Percentiles rank a stretch among this genome's conserved stretches.
These are phyloP conservation scores for Dasyurus viverrinus DNA, from an alignment of 2,113 vertebrate genomes.

Conservation along the genomic window DNA sequence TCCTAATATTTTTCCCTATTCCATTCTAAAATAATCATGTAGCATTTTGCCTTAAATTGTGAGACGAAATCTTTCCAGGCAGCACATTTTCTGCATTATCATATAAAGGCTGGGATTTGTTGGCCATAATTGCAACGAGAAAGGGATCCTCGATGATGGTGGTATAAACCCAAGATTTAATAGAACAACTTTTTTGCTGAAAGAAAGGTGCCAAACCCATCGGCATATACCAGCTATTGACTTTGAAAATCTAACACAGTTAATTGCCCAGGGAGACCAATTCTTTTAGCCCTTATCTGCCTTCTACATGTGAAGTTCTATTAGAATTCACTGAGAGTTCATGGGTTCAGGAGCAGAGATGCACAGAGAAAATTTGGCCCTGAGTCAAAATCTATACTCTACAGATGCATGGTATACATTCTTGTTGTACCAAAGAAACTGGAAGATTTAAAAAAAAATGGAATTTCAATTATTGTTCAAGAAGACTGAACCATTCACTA, in stretches of 20 bases:
- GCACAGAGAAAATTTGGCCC: not conserved
- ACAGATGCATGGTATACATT: not conserved
- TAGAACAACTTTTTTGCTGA: not conserved
- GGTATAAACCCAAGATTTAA: slow-evolving; percentile 18
- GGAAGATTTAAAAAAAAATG: not conserved
- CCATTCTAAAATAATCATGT: not conserved
- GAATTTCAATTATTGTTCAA: not conserved
- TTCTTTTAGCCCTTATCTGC: not conserved
- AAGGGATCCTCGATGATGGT: slow-evolving; percentile 3
- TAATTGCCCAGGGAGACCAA: slow-evolving; percentile 12
- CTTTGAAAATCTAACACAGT: not conserved
- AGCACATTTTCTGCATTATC: not conserved
- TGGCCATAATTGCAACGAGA: slow-evolving; percentile 13
- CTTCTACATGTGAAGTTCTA: not conserved
- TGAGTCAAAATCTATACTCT: not conserved
- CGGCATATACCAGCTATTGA: slow-evolving; percentile 17
- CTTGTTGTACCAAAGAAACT: not conserved
- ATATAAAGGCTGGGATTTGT: not conserved
- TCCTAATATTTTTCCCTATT: not conserved
- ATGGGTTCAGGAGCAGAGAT: slow-evolving; percentile 17
- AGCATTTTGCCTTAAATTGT: not conserved
- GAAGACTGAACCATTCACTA: slow-evolving; percentile 15
- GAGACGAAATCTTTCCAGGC: not conserved
- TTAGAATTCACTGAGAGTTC: not conserved
- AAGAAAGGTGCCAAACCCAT: not conserved